A percentile compares a stretch with the other conserved stretches of the same genome.
Conservation (phyloP, 2,888 invertebrate genomes). For the Smittia sp. region DNA sequence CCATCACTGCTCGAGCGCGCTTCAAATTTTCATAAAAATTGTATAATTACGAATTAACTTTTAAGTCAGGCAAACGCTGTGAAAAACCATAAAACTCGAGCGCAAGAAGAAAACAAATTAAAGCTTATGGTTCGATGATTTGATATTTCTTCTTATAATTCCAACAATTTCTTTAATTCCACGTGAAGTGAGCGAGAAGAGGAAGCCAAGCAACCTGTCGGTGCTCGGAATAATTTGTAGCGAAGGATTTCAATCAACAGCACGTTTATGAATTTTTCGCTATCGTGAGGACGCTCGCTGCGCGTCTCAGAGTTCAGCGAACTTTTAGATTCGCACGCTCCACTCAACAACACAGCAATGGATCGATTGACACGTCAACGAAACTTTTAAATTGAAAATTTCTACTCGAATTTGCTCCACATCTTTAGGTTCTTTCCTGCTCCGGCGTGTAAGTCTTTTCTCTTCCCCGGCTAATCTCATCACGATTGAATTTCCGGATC, state of each 20-base stretch:
- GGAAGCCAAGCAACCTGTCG: not conserved
- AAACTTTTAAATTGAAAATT: not conserved
- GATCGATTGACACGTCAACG: not conserved
- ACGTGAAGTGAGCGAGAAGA: not conserved
- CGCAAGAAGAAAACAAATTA: constrained; percentile 36
- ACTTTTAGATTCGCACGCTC: constrained; percentile 33
- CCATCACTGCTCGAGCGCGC: too few relatives aligned
- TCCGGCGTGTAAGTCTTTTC: constrained; percentile 27
- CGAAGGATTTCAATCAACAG: constrained; percentile 16
- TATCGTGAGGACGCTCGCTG: not conserved
- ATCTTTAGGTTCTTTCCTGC: constrained; percentile 24
- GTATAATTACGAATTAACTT: constrained; percentile 33
- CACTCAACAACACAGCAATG: not conserved
- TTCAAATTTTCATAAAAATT: not conserved
- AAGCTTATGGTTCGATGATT: constrained; percentile 40
- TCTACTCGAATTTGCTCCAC: not conserved
- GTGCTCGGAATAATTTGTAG: constrained; percentile 26
- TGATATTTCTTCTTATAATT: constrained; percentile 33
- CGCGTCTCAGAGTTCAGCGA: not conserved
- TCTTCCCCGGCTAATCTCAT: not conserved
- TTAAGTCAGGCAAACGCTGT: not conserved
- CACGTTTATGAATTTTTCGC: constrained; percentile 17
- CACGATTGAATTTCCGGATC: not conserved
- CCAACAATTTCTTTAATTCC: constrained; percentile 2
- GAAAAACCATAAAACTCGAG: constrained; percentile 14